Conservation (phyloP, 2,888 invertebrate genomes). For the Molorchus minor region DNA sequence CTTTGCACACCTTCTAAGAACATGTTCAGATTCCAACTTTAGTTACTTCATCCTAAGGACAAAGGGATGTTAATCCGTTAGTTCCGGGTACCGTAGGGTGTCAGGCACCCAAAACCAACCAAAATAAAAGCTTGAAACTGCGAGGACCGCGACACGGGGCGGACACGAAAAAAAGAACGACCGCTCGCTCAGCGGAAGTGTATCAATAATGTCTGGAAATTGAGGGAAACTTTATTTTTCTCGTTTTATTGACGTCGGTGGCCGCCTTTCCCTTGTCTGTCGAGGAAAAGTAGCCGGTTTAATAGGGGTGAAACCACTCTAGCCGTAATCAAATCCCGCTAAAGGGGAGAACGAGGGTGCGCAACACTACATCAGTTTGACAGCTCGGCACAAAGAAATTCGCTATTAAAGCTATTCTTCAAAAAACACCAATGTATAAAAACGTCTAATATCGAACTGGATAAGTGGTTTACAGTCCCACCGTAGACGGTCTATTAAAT, state of each 20-base stretch:
- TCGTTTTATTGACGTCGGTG: conserved; percentile 60
- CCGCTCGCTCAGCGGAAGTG: conserved; percentile 57
- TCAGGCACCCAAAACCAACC: conserved; percentile 52
- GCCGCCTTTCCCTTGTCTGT: conserved; percentile 70
- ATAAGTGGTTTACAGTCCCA: too few species aligned
- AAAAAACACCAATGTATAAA: conserved; percentile 10
- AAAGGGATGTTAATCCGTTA: too few species aligned
- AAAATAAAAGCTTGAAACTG: conserved; percentile 45
- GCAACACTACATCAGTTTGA: conserved; percentile 56
- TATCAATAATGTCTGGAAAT: conserved; percentile 54
- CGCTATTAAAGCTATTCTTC: conserved; percentile 41
- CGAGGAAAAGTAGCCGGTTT: conserved; percentile 62
- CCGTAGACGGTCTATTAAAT: too few species aligned
- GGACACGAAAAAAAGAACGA: conserved; percentile 53
- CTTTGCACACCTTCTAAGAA: too few species aligned
- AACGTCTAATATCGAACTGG: conserved; percentile 12
- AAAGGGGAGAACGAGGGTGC: conserved; percentile 48
- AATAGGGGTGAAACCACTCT: conserved; percentile 65
- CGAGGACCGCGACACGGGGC: conserved; percentile 43
- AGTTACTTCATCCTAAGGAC: too few species aligned
- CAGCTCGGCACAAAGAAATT: conserved; percentile 57
- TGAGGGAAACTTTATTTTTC: conserved; percentile 57
- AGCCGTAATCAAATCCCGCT: conserved; percentile 63
- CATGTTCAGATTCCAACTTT: too few species aligned
- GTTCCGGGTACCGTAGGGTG: too few species aligned